Evolutionary conservation across 2,888 invertebrate genomes (phyloP).

Genomic region (Epsilonema sp.): DNA sequence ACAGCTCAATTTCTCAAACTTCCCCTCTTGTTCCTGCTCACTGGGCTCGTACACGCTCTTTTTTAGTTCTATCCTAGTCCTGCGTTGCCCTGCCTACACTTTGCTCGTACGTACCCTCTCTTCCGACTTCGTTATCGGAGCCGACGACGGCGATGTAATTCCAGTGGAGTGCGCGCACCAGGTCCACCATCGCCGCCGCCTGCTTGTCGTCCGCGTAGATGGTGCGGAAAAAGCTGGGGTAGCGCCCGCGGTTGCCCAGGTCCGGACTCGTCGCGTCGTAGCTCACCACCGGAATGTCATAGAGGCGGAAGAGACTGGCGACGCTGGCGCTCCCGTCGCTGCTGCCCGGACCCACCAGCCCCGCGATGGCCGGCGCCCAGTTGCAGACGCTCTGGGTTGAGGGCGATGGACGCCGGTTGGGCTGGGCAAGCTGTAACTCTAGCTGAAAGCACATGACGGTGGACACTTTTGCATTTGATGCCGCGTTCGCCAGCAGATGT

Average conservation of each 20-base stretch:
- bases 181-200: neutral
- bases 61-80: too few relatives aligned
- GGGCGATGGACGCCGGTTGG: too few relatives aligned
- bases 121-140: neutral
- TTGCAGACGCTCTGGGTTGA: too few relatives aligned
- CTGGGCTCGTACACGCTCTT: too few relatives aligned
- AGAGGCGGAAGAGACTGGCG: neutral
- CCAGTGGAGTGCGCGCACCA: neutral
- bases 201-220: neutral
- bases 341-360: neutral
- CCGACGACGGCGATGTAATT: slow-evolving; percentile 1
- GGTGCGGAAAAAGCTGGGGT: neutral
- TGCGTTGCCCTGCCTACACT: too few relatives aligned
- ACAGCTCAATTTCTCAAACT: too few relatives aligned
- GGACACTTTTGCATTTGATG: too few relatives aligned
- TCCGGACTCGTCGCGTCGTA: neutral
- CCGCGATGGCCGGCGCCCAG: neutral
- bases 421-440: too few relatives aligned
- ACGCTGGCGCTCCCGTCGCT: neutral
- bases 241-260: neutral
- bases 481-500: too few relatives aligned
- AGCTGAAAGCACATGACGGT: too few relatives aligned
- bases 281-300: neutral
- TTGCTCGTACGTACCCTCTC: too few relatives aligned
- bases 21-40: too few relatives aligned